Evolutionary conservation across 2,797 vertebrate species (phyloP).

Genomic region (Myripristis murdjan): DNA sequence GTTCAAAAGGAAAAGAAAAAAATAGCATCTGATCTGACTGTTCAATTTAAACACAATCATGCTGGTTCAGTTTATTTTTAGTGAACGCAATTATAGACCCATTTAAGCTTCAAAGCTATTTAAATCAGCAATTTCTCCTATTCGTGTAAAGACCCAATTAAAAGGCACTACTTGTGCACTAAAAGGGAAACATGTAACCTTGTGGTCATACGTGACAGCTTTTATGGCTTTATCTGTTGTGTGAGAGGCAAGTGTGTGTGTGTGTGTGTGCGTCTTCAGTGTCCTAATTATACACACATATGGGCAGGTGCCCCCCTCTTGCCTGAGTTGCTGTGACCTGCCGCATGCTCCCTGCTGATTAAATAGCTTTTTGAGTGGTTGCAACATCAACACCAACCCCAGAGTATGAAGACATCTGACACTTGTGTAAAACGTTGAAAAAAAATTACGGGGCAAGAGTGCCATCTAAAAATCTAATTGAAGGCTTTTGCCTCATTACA

Average conservation of each 20-base stretch:
- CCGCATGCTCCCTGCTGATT: conserved; percentile 31
- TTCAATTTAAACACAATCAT: not conserved
- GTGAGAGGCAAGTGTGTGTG: not conserved
- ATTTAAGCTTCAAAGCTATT: no score
- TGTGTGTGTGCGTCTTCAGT: not conserved
- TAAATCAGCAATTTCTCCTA: not conserved
- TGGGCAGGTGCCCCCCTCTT: conserved; percentile 14
- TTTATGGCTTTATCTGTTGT: conserved; percentile 1
- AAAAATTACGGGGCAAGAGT: conserved; percentile 15
- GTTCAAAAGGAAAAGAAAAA: no score
- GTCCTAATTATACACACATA: conserved; percentile 45
- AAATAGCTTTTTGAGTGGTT: conserved; percentile 39
- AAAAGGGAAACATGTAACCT: not conserved
- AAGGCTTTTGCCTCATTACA: conserved; percentile 19
- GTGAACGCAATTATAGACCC: no score
- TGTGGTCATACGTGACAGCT: not conserved
- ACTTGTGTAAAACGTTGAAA: conserved; percentile 25
- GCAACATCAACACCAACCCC: conserved; percentile 24
- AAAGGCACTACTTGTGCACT: not conserved
- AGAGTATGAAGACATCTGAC: conserved; percentile 30
- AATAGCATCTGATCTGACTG: not conserved
- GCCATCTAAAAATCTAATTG: conserved; percentile 8
- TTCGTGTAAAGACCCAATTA: not conserved
- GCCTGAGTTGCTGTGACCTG: conserved; percentile 26
- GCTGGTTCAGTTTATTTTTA: no score